A percentile compares a stretch with the other conserved stretches of the same genome.
These are phyloP conservation scores for Antedon mediterranea DNA, from an alignment of 53 echinoderm and acorn worm genomes.

Conservation along the genomic window DNA sequence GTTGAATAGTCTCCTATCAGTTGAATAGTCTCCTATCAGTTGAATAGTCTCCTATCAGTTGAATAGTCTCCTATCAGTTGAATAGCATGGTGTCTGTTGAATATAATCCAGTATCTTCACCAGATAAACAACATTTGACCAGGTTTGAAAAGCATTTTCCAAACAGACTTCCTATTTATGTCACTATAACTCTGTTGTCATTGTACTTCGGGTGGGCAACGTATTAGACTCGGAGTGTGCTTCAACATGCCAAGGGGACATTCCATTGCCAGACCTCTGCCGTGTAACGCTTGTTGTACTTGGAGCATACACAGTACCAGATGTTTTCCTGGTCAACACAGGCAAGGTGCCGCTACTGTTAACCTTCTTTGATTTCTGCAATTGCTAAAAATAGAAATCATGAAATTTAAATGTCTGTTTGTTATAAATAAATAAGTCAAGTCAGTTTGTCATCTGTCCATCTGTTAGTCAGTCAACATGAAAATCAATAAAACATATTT, in stretches of 20 bases:
- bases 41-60: background rate
- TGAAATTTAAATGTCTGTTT: background rate
- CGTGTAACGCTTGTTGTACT: background rate
- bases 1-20: too few relatives aligned
- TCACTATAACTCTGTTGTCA: background rate
- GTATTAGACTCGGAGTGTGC: background rate
- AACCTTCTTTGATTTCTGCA: background rate
- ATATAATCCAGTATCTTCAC: background rate
- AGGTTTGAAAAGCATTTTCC: too few relatives aligned
- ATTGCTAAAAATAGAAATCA: background rate
- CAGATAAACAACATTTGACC: background rate
- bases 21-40: too few relatives aligned
- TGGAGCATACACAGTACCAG: background rate
- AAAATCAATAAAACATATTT: too few relatives aligned
- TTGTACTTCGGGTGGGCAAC: background rate
- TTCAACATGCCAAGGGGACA: background rate
- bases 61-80: background rate
- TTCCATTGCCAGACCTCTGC: background rate
- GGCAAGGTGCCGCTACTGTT: background rate
- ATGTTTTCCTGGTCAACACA: background rate
- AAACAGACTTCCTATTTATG: background rate
- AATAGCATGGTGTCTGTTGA: background rate
- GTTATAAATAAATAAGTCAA: too few relatives aligned
- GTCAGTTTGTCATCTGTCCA: too few relatives aligned
- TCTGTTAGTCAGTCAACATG: too few relatives aligned